Evolutionary conservation across 2,797 vertebrate species (phyloP).

Genomic region (Aulostomus chinensis): DNA sequence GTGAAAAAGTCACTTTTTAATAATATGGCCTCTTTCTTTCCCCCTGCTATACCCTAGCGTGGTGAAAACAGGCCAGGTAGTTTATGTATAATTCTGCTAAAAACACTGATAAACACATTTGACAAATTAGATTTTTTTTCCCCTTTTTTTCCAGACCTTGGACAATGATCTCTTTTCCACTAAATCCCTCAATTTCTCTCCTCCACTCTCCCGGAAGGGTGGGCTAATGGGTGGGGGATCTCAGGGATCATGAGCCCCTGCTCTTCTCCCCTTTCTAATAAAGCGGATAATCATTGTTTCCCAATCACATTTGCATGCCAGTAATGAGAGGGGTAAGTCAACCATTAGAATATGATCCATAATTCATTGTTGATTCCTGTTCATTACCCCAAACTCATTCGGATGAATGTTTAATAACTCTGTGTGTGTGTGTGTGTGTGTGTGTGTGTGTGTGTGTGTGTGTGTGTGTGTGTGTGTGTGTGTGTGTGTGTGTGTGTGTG

Average conservation of each 20-base stretch:
- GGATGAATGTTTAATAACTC: conserved; percentile 75
- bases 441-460: conserved; percentile 8
- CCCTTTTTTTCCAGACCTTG: no score
- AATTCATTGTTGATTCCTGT: conserved; percentile 82
- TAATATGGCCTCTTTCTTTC: no score
- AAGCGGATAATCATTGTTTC: conserved; percentile 74
- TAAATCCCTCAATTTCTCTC: conserved; percentile 2
- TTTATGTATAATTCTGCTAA: no score
- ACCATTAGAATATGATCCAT: conserved; percentile 82
- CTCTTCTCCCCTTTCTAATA: conserved; percentile 51
- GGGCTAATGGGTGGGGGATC: no score
- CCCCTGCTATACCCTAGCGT: no score
- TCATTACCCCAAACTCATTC: conserved; percentile 76
- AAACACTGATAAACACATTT: no score
- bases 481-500: conserved; percentile 8
- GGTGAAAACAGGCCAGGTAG: no score
- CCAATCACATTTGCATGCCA: conserved; percentile 74
- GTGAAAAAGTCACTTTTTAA: no score
- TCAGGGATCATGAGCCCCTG: conserved; percentile 25
- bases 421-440: conserved; percentile 28
- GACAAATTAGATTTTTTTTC: no score
- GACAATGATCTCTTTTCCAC: no score
- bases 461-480: conserved; percentile 28
- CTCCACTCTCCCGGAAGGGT: background rate
- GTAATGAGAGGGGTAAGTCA: conserved; percentile 79